phyloP scores from a whole-genome alignment of 2,888 invertebrate genomes.

The Athalia rosae region DNA sequence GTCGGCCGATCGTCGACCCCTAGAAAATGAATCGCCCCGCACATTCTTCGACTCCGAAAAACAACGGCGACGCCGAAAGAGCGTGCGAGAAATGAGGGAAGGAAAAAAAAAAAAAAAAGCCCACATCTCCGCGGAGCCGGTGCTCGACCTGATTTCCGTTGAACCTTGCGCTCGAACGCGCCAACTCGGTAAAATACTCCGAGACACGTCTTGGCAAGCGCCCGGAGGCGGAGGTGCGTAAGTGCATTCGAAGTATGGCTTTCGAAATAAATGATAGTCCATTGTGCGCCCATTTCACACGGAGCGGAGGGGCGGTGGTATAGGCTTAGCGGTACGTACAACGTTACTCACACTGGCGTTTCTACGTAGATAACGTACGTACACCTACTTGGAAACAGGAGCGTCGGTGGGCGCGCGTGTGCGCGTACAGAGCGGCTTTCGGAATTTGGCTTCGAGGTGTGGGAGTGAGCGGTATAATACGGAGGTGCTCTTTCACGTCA shows the following conservation, averaged over 20 bases:
- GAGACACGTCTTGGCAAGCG: slow-evolving; percentile 15
- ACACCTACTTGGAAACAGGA: not conserved
- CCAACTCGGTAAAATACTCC: slow-evolving; percentile 22
- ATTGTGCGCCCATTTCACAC: slow-evolving; percentile 55
- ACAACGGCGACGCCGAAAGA: too few relatives aligned
- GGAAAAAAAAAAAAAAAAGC: not conserved
- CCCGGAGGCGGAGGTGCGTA: slow-evolving; percentile 7
- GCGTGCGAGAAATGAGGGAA: too few relatives aligned
- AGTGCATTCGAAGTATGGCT: slow-evolving; percentile 52
- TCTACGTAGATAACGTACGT: not conserved
- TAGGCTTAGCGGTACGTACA: slow-evolving; percentile 28
- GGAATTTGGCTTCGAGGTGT: slow-evolving; percentile 46
- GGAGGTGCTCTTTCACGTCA: slow-evolving; percentile 66
- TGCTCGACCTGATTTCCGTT: not conserved
- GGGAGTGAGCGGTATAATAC: slow-evolving; percentile 46
- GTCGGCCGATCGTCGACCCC: too few relatives aligned
- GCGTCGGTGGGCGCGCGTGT: too few relatives aligned
- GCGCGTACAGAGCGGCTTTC: slow-evolving; percentile 21
- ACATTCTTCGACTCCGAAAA: too few relatives aligned
- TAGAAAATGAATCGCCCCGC: too few relatives aligned
- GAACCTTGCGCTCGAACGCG: not conserved
- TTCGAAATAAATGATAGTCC: slow-evolving; percentile 65
- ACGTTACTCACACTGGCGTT: not conserved
- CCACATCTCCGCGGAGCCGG: not conserved
- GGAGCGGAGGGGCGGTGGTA: slow-evolving; percentile 30